Evolutionary conservation across 2,113 vertebrate genomes (phyloP).

Genomic region (Sclerurus mexicanus): DNA sequence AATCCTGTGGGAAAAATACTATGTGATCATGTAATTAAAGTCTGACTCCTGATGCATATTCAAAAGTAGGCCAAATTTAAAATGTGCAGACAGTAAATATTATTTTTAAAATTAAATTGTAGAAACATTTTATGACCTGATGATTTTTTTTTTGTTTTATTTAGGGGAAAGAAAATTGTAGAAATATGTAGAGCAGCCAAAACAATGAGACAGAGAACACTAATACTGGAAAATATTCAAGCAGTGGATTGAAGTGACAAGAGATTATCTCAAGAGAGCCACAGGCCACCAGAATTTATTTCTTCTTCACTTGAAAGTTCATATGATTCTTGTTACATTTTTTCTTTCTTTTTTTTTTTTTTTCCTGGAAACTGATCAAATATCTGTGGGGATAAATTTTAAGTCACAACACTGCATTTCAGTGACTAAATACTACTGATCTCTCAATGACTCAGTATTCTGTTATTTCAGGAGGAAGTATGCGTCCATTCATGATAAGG

Average conservation of each 20-base stretch:
- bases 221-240: conserved; percentile 38
- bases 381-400: conserved; percentile 18
- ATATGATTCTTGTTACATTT: not conserved
- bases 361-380: not conserved
- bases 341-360: not conserved
- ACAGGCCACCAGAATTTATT: conserved; percentile 39
- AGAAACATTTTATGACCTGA: conserved; percentile 47
- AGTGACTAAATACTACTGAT: not conserved
- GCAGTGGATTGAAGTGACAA: not conserved
- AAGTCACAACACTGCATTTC: conserved; percentile 2
- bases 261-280: conserved; percentile 27
- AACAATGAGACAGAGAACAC: conserved; percentile 26
- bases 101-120: conserved; percentile 41
- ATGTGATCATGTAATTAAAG: not conserved
- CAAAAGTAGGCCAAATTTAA: not conserved
- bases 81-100: conserved; percentile 42
- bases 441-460: conserved; percentile 15
- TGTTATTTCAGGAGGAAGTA: conserved; percentile 59
- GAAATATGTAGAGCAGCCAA: conserved; percentile 39
- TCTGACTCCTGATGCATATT: not conserved
- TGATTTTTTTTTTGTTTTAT: conserved; percentile 48
- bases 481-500: conserved; percentile 39
- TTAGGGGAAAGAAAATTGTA: not conserved
- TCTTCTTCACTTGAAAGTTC: not conserved
- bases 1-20: not conserved